Evolutionary conservation across 2,113 vertebrate genomes (phyloP).

Genomic region (Cricetomys ansorgei): DNA sequence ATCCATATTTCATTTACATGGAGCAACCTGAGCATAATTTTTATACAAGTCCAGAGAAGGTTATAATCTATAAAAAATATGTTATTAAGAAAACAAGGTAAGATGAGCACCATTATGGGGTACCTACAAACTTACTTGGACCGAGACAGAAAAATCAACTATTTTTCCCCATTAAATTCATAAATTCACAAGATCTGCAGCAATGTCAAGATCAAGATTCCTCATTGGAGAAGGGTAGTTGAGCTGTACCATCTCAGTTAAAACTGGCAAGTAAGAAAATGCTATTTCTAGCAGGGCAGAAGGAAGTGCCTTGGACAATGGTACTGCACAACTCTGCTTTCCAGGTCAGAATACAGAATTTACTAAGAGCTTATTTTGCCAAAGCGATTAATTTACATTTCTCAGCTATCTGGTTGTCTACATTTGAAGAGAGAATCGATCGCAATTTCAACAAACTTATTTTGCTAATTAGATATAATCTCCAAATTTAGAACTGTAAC

Average conservation of each 20-base stretch:
- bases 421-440: slow-evolving; percentile 13
- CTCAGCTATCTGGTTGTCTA: not conserved
- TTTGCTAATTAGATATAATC: not conserved
- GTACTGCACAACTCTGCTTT: not conserved
- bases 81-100: not conserved
- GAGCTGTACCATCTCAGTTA: not conserved
- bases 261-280: not conserved
- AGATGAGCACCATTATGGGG: not conserved
- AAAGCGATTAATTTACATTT: slow-evolving; percentile 14
- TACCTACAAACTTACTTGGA: not conserved
- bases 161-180: not conserved
- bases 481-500: slow-evolving; percentile 22
- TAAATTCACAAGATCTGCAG: not conserved
- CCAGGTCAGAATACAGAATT: not conserved
- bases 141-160: slow-evolving; percentile 22
- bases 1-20: not conserved
- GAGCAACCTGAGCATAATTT: not conserved
- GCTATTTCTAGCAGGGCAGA: not conserved
- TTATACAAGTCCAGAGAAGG: not conserved
- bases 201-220: not conserved
- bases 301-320: not conserved
- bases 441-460: slow-evolving; percentile 9
- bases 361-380: not conserved
- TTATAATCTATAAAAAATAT: slow-evolving; percentile 1
- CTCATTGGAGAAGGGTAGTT: not conserved